Conservation (phyloP, 2,113 vertebrate genomes). For the Chauna torquata region DNA sequence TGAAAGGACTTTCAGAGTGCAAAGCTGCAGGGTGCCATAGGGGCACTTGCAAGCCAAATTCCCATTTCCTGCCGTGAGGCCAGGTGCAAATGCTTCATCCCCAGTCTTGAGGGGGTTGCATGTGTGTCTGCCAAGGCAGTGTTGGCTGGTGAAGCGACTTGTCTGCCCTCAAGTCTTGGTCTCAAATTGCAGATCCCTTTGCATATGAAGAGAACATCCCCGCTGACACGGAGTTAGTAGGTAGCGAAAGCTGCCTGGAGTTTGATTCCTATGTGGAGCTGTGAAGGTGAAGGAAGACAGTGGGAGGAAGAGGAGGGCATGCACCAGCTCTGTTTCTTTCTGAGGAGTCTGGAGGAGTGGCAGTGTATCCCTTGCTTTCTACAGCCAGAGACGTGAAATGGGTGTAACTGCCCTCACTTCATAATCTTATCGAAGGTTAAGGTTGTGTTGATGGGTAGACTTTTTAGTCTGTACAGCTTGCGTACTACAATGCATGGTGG, state of each 20-base stretch:
- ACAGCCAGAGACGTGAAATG: background rate
- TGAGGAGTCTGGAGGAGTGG: background rate
- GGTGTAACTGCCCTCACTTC: background rate
- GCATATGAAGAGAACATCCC: background rate
- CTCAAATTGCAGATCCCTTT: background rate
- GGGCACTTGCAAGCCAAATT: background rate
- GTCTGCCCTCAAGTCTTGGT: background rate
- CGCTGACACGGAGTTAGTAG: background rate
- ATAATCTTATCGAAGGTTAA: background rate
- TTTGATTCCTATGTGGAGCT: fast-evolving
- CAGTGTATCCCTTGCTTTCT: background rate
- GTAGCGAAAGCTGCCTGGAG: background rate
- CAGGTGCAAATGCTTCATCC: background rate
- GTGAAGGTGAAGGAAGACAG: background rate
- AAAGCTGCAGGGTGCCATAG: background rate
- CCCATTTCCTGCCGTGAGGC: background rate
- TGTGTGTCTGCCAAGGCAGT: background rate
- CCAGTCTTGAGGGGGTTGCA: background rate
- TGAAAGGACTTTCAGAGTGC: background rate
- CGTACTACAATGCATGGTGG: background rate
- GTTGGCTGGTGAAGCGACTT: background rate
- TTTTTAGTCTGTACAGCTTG: background rate
- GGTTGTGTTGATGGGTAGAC: background rate
- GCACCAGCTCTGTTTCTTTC: background rate
- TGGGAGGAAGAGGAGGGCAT: background rate